Evolutionary conservation across 1,140 invertebrate genomes (phyloP).

Genomic region (Drosophila cardini): DNA sequence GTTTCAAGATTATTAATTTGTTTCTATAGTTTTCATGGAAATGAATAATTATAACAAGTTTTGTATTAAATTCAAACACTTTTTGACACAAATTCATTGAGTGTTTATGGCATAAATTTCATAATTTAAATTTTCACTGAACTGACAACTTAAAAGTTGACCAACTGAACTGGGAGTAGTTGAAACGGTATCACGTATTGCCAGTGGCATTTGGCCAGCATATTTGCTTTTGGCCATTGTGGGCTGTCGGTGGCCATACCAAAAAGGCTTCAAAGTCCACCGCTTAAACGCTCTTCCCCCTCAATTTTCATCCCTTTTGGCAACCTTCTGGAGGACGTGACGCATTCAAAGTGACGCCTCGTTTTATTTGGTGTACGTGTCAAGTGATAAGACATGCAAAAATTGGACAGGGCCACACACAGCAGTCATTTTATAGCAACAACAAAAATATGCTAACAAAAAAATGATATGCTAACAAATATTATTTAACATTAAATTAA

Average conservation of each 20-base stretch:
- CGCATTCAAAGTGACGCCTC: conserved; percentile 68
- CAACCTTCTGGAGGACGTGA: conserved; percentile 40
- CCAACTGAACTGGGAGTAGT: background rate
- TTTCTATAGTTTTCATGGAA: too few species aligned
- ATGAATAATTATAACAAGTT: too few species aligned
- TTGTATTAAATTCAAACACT: too few species aligned
- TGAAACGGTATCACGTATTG: conserved; percentile 36
- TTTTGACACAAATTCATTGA: background rate
- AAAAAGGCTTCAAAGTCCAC: conserved; percentile 28
- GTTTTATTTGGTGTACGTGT: conserved; percentile 66
- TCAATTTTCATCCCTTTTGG: background rate
- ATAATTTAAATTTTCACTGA: background rate
- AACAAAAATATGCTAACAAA: conserved; percentile 24
- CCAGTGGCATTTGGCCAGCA: conserved; percentile 26
- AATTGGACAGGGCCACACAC: conserved; percentile 33
- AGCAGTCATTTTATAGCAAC: conserved; percentile 32
- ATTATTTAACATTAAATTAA: conserved; percentile 24
- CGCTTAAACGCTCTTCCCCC: background rate
- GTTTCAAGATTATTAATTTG: background rate
- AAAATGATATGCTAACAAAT: conserved; percentile 45
- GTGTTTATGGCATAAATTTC: background rate
- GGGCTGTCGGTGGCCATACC: conserved; percentile 18
- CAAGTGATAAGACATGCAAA: conserved; percentile 33
- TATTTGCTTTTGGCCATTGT: conserved; percentile 9
- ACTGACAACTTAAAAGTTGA: conserved; percentile 1